Evolutionary conservation across 1,140 invertebrate species (phyloP), one percentile per base, ranked within the genome.

Genomic region (Eumaeus atala): DNA sequence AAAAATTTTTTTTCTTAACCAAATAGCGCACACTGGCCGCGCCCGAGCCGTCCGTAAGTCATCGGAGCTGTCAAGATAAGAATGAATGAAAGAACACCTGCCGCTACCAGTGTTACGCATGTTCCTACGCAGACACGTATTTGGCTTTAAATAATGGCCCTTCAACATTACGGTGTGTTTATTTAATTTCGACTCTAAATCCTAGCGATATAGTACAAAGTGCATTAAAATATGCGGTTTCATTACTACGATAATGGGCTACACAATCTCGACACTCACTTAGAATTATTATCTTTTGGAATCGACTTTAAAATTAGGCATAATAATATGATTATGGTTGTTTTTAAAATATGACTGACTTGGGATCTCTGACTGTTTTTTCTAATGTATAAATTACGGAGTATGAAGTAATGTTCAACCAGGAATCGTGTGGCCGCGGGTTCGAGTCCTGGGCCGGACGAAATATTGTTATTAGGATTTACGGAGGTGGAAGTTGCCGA

Each of bases 61-160:
- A 86, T 86, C 83, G 71, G 75, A 77, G 67, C 79, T 86, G 83
- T 84, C 83, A 82, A 84, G 83, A 86, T 84, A 84, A 84, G 79
- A 84, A 84, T 80, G 81, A 84, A 63, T 80, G 80, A 86, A 84
- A 77, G 81, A 76, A 80, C 83, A 84, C 81, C 83, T 86, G 83
- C 79, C 72, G 71, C 83, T 70, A 80, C 83, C 72, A 71, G 83
- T 75, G 72, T 86, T 86, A 86, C 83, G 77, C 81, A 72, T 69
- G 67, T 77, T 71, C 77, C 72, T 73, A 80, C 80, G 68, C 77
- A 69, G 58, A 61, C 67, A 59, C 51, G 50, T 59, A 58, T 54
- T 7, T 48, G 51, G 61, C 57, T 53, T 44, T 16, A 61, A 66
- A 62, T 58, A 72, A 78, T 72, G 55, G 62, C 57, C 70, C 62